A percentile compares a stretch with the other conserved stretches of the same genome.
These are phyloP conservation scores for Montifringilla adamsi DNA, from an alignment of 2,113 vertebrate genomes.

Conservation along the genomic window DNA sequence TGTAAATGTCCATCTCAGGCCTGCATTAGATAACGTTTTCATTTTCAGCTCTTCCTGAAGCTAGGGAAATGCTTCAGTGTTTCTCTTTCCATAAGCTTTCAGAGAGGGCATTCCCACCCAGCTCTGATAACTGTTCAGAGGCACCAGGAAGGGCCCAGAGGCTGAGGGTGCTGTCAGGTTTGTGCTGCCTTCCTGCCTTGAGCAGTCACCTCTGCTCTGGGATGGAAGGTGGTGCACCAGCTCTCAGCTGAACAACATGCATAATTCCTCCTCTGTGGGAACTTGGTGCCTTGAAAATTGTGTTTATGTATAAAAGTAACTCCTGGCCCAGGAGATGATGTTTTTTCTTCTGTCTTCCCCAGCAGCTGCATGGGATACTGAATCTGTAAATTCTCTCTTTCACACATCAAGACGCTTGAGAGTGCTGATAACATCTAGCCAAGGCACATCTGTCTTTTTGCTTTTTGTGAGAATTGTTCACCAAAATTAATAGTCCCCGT, in stretches of 20 bases:
- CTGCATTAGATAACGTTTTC: neutral
- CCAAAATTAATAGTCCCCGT: neutral
- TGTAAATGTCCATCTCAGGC: neutral
- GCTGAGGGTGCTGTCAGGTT: neutral
- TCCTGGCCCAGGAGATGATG: neutral
- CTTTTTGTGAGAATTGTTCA: neutral
- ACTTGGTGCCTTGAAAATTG: neutral
- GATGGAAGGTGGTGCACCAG: accelerated
- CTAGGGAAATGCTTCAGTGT: neutral
- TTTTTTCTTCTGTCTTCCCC: neutral
- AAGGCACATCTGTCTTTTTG: neutral
- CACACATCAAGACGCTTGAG: neutral
- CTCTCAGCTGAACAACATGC: neutral
- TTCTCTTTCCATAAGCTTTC: neutral
- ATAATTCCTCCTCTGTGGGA: neutral
- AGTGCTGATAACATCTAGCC: neutral
- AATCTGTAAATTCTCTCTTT: neutral
- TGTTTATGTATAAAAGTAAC: neutral
- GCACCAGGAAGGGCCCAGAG: neutral
- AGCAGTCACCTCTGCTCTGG: neutral
- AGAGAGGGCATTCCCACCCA: neutral
- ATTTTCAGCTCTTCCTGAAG: neutral
- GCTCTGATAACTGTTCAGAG: neutral
- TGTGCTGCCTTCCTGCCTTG: neutral
- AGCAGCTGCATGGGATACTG: neutral